Percentiles rank a stretch among this genome's conserved stretches.
Conservation (phyloP, 2,888 invertebrate species). For the Mesorhabditis spiculigera region DNA sequence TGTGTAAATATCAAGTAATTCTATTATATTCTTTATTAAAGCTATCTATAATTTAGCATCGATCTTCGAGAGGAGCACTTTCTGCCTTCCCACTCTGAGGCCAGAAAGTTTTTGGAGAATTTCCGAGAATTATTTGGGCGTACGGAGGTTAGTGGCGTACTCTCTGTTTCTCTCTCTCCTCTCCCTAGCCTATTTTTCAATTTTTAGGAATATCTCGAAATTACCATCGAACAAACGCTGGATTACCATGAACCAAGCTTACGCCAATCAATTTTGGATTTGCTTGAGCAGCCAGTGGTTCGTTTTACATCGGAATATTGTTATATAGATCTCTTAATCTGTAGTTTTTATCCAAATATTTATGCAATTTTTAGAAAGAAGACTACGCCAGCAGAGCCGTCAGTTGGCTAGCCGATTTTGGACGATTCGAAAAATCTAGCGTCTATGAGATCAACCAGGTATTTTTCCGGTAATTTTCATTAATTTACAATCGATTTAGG, state of each 20-base stretch:
- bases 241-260: constrained; percentile 32
- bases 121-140: constrained; percentile 36
- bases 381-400: constrained; percentile 48
- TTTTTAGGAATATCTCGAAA: constrained; percentile 4
- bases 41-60: constrained; percentile 15
- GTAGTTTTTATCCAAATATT: not conserved
- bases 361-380: constrained; percentile 31
- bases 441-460: constrained; percentile 55
- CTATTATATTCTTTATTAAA: not conserved
- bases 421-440: constrained; percentile 48
- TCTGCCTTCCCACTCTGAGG: constrained; percentile 27
- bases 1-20: constrained; percentile 29
- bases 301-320: not conserved
- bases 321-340: not conserved
- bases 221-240: constrained; percentile 26
- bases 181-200: not conserved
- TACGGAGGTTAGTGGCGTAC: not conserved
- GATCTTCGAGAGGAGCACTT: constrained; percentile 43
- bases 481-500: constrained; percentile 21
- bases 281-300: constrained; percentile 31
- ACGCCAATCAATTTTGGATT: constrained; percentile 22
- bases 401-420: constrained; percentile 55
- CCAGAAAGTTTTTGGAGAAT: constrained; percentile 30
- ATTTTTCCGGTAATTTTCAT: constrained; percentile 7
- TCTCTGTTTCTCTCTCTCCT: not conserved